phyloP scores from a whole-genome alignment of 2,888 invertebrate species.

The Acanthacorydalis orientalis region DNA sequence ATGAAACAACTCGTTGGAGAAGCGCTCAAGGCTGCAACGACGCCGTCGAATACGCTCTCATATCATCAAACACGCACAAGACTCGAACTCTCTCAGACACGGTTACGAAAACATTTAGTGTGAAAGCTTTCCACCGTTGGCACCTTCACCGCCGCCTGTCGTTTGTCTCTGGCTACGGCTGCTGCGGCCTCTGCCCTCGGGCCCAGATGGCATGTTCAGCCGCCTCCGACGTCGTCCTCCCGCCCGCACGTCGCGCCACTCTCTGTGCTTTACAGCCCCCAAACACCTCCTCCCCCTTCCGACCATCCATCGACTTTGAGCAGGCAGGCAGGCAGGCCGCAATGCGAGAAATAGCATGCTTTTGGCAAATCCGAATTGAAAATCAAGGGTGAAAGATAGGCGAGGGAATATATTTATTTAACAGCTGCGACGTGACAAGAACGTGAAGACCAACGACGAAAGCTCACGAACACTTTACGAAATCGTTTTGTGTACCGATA shows the following conservation, averaged over 20 bases:
- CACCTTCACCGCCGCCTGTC: background rate
- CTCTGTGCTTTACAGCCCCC: background rate
- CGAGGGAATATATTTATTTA: slow-evolving; percentile 1
- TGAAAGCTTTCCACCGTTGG: background rate
- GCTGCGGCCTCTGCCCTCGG: background rate
- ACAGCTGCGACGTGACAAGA: background rate
- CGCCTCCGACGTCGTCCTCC: too few species aligned
- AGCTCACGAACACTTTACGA: too few species aligned
- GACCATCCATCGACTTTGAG: too few species aligned
- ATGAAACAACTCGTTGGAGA: too few species aligned
- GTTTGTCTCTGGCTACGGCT: background rate
- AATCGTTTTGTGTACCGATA: too few species aligned
- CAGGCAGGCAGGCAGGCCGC: background rate
- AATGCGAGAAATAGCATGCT: background rate
- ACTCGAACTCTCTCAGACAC: background rate
- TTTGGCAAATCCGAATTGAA: background rate
- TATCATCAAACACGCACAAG: too few species aligned
- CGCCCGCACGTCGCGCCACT: too few species aligned
- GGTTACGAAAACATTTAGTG: background rate
- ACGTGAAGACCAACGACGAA: background rate
- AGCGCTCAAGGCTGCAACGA: too few species aligned
- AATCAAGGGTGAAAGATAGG: background rate
- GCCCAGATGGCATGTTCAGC: background rate
- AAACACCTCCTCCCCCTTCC: background rate
- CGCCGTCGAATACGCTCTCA: too few species aligned